Base-by-base conservation (phyloP, 2,797 vertebrate genomes). In the Hozukius guyotensis region DNA sequence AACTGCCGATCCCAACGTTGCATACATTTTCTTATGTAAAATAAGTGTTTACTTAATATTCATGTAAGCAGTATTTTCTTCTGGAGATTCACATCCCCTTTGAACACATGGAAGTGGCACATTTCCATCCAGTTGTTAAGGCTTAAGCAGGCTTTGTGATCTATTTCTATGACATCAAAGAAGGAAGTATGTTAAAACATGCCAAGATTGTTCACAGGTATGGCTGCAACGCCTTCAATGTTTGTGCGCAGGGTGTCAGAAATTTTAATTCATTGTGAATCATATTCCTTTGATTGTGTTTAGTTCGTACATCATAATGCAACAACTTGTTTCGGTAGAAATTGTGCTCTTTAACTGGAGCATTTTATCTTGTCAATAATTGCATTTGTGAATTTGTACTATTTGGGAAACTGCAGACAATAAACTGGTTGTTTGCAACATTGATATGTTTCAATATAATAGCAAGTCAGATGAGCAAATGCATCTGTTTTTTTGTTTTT, bases 101-200 rank as follows among this genome's bases (percentile, higher is more conserved):
- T 74, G 72, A 87, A 81, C 25, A 72, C 56, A 55, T 1, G 4
- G 25, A 62, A 64, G 63, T 72, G 9, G 18, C 52, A 16, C 31
- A 81, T 77, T 76, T 77, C 36, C 72, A 73, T 87, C 6, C 52
- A 29, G 62, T 61, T 72, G 70, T 55, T 75, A 60, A 34, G 8
- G 73, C 70, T 36, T 72, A 52, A 20, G 25, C 38, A 60, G 77
- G 60, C 29, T 75, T 60, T 72, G 42, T 76, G 65, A 80, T 82
- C 64, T 72, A 49, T 81, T 88, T 83, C 55, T 71, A 70, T 57
- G 29, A 78, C 80, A 84, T 87, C 82, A 83, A 84, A 82, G 83
- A 52, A n/a, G 12, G 22, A 78, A 12, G n/a, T 25, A 64, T 80
- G 66, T 77, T 34, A 77, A 78, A 73, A 70, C 24, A 22, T 5